These are phyloP conservation scores for Mimachlamys varia DNA, from an alignment of 2,888 invertebrate genomes.

Conservation along the genomic window DNA sequence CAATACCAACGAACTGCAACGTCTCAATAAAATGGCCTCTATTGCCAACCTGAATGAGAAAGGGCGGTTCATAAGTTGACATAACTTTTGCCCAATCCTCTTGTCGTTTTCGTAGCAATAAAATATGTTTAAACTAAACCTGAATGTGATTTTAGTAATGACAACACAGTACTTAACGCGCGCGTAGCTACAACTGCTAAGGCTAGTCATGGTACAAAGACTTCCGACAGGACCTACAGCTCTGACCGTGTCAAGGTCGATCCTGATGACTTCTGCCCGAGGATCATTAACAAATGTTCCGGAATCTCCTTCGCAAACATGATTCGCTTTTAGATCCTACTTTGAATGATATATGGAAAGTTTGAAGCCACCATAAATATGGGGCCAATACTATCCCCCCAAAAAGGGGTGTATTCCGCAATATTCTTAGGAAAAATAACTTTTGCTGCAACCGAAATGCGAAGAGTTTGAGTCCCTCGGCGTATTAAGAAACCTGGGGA, in stretches of 20 bases:
- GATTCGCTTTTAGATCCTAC: conserved; percentile 53
- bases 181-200: neutral
- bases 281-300: neutral
- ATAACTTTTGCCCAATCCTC: no score
- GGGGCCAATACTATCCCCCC: conserved; percentile 62
- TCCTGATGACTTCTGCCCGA: neutral
- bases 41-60: no score
- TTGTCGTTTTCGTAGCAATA: no score
- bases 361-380: conserved; percentile 60
- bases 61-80: no score
- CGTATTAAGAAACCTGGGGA: conserved; percentile 60
- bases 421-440: conserved; percentile 53
- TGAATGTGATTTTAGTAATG: no score
- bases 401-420: conserved; percentile 59
- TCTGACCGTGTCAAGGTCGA: neutral
- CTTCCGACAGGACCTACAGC: neutral
- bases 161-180: no score
- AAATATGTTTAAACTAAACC: neutral
- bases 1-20: conserved; percentile 43
- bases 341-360: conserved; percentile 56
- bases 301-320: conserved; percentile 39
- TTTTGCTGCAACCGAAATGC: conserved; percentile 57
- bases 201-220: neutral
- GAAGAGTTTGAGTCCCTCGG: conserved; percentile 54
- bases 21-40: conserved; percentile 40